Evolutionary conservation across 1,140 invertebrate species (phyloP), one percentile per base, ranked within the genome.

Genomic region (Carcinoscorpius rotundicauda): DNA sequence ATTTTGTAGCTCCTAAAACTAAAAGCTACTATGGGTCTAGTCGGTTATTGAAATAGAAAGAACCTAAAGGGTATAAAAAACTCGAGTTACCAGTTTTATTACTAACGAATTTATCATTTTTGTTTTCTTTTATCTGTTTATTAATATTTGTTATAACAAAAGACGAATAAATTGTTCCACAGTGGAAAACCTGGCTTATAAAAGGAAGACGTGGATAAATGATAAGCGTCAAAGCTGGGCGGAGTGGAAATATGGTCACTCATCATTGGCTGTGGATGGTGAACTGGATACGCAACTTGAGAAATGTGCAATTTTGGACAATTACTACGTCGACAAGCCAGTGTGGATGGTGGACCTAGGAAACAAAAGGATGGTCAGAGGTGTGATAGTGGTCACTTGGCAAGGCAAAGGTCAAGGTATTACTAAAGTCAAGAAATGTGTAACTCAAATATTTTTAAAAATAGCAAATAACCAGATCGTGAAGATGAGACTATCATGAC

Each of bases 291-390:
- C 73, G 4, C 73, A 73, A 9, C 73, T 82, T 5, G 72, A 76
- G 9, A 74, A 74, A 10, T 82, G 81, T 69, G 79, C 81, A 56
- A 78, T 82, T 11, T 72, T 83, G 51, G 81, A 83, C 72, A 82
- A 82, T 73, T 81, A 81, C 64, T 81, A 81, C 70, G 80, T 80
- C 1, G 80, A 82, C 49, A 76, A 78, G 50, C 82, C 82, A 0
- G 76, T 82, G 49, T 81, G 80, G 81, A 82, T 81, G 74, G 80
- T 83, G 5, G 81, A 82, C 69, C 73, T 83, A 51, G 81, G 80
- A 49, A 71, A 71, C 57, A 78, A 76, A 62, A 71, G 67, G 60
- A 71, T 72, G 2, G 73, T 82, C 4, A 71, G 75, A 4, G 81
- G 81, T n/a, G 71, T 79, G 6, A 76, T 82, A 9, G 73, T 82